A percentile compares a stretch with the other conserved stretches of the same genome.
Conservation (phyloP, 2,888 invertebrate species). For the Plagodis dolabraria region DNA sequence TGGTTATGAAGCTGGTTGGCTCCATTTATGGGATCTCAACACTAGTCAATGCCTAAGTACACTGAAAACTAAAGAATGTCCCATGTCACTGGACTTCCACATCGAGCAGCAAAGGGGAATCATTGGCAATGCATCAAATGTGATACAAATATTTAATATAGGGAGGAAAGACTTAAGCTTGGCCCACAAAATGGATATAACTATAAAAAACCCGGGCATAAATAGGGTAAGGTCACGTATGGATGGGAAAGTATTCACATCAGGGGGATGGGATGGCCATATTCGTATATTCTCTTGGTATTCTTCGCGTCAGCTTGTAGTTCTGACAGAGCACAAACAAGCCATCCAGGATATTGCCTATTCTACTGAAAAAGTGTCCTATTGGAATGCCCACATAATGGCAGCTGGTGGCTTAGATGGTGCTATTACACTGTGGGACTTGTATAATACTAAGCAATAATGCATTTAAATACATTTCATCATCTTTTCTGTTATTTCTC, state of each 20-base stretch:
- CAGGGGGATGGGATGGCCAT: constrained; percentile 91
- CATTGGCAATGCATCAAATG: constrained; percentile 87
- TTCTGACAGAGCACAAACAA: constrained; percentile 89
- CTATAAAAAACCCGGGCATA: constrained; percentile 90
- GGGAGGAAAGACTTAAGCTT: constrained; percentile 81
- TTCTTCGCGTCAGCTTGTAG: constrained; percentile 88
- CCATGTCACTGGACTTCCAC: constrained; percentile 90
- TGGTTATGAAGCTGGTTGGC: constrained; percentile 90
- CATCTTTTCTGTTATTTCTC: no score
- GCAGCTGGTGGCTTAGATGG: constrained; percentile 91
- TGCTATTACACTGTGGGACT: constrained; percentile 91
- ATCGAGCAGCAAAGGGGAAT: constrained; percentile 87
- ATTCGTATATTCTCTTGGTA: constrained; percentile 92
- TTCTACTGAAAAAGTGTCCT: constrained; percentile 86
- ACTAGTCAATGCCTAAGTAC: constrained; percentile 84
- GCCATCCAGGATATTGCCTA: constrained; percentile 90
- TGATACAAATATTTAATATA: constrained; percentile 86
- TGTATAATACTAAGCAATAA: constrained; percentile 86
- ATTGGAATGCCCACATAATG: constrained; percentile 91
- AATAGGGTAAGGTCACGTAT: constrained; percentile 87
- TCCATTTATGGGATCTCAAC: constrained; percentile 89
- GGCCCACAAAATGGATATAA: constrained; percentile 85
- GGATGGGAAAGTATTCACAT: constrained; percentile 89
- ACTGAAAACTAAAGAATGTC: constrained; percentile 86
- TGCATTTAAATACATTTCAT: constrained; percentile 40